Base-by-base conservation (phyloP, 2,888 invertebrate genomes). In the Bombylius major region DNA sequence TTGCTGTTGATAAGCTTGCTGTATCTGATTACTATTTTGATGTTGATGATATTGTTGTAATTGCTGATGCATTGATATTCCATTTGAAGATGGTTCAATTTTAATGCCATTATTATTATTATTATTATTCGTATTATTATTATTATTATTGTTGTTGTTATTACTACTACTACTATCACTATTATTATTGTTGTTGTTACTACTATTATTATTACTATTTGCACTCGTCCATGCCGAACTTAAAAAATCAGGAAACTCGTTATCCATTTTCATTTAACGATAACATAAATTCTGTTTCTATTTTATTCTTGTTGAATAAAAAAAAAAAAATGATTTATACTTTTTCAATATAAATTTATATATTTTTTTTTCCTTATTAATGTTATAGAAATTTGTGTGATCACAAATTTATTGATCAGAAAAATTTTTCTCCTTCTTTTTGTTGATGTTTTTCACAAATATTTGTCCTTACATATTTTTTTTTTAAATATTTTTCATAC, bases 201-300 rank as follows among this genome's bases (percentile, higher is more conserved):
- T 50, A 9, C n/a, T 32, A 47, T 57, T 62, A 56, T 52, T 58
- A 36, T 46, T 57, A 54, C 52, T 57, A 34, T 57, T 49, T 31
- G 52, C 47, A 42, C 56, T 58, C 47, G 61, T 60, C 65, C 65
- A 65, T 59, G 62, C 63, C 61, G 63, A 64, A 63, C 61, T 65
- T 48, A 65, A 62, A 61, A 64, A 65, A 55, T 65, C 65, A 39
- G 65, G 60, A 60, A 65, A 65, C 60, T 65, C 65, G 62, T 64
- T 65, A 62, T 65, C 65, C 65, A 65, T 65, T 56, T 61, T 62
- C 60, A 59, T 58, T 58, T 56, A 60, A 53, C 58, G 57, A 53
- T 44, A 55, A 61, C 58, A 59, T 58, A 55, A 45, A 53, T 57
- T 52, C 48, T 52, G 31, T 49, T 44, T 56, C 31, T 50, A 58